Conservation (phyloP, 2,888 invertebrate genomes). For the Ennomos quercinarius region DNA sequence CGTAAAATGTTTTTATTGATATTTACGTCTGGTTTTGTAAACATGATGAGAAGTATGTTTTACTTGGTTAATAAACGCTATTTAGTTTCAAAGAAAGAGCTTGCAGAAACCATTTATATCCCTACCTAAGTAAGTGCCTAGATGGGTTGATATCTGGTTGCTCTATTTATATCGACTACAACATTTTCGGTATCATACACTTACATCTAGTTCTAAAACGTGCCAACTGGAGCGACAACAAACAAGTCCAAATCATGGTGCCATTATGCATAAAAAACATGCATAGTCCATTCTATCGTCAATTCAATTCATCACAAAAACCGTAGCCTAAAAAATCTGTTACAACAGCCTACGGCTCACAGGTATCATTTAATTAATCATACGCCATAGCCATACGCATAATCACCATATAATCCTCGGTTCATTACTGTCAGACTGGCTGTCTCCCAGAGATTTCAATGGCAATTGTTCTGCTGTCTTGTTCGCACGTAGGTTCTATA, state of each 20-base stretch:
- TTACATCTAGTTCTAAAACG: no score
- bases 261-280: not conserved
- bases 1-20: not conserved
- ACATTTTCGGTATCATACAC: no score
- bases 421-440: slow-evolving; percentile 47
- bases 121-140: no score
- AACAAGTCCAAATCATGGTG: not conserved
- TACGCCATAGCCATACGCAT: slow-evolving; percentile 25
- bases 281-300: slow-evolving; percentile 5
- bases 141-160: no score
- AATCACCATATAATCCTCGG: slow-evolving; percentile 40
- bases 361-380: slow-evolving; percentile 31
- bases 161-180: no score
- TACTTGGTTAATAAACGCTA: no score
- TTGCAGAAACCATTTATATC: no score
- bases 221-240: no score
- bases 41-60: no score
- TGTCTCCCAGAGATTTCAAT: slow-evolving; percentile 69
- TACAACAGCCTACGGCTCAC: slow-evolving; percentile 14
- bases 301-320: slow-evolving; percentile 11
- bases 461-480: slow-evolving; percentile 65
- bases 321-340: slow-evolving; percentile 10
- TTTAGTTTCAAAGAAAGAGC: no score
- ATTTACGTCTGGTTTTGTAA: no score
- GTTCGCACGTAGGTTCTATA: slow-evolving; percentile 38